phyloP scores from a whole-genome alignment of 2,113 vertebrate genomes.

The Sorex araneus region DNA sequence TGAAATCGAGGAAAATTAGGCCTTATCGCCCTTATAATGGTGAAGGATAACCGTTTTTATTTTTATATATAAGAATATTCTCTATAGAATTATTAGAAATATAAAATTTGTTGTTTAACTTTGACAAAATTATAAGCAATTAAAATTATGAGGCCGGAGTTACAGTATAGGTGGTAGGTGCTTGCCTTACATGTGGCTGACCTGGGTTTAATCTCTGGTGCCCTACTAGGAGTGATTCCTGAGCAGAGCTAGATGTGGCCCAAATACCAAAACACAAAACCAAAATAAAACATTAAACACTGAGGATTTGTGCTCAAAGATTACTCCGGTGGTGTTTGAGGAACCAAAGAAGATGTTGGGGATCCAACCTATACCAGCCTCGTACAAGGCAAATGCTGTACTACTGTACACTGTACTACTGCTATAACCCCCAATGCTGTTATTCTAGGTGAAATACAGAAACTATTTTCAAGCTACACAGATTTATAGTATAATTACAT shows the following conservation, averaged over 20 bases:
- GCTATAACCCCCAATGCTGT: background rate
- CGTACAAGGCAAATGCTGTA: no score
- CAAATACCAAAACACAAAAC: no score
- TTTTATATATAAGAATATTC: conserved; percentile 17
- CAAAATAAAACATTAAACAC: no score
- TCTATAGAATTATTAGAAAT: background rate
- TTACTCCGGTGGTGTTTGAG: no score
- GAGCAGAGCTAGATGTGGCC: no score
- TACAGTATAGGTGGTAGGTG: background rate
- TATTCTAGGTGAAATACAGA: conserved; percentile 45
- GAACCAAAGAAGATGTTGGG: no score
- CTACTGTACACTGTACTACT: no score
- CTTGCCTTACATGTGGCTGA: no score
- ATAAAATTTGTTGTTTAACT: background rate
- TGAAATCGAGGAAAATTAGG: background rate
- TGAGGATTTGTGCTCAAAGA: no score
- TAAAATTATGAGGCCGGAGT: background rate
- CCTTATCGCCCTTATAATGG: background rate
- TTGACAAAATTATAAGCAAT: conserved; percentile 50
- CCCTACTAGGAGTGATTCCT: no score
- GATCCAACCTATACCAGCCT: no score
- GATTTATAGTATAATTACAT: conserved; percentile 52
- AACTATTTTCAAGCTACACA: conserved; percentile 19
- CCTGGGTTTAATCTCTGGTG: no score
- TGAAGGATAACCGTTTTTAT: background rate